phyloP scores from a whole-genome alignment of 2,113 vertebrate species.

The Corythoichthys haematopterus region DNA sequence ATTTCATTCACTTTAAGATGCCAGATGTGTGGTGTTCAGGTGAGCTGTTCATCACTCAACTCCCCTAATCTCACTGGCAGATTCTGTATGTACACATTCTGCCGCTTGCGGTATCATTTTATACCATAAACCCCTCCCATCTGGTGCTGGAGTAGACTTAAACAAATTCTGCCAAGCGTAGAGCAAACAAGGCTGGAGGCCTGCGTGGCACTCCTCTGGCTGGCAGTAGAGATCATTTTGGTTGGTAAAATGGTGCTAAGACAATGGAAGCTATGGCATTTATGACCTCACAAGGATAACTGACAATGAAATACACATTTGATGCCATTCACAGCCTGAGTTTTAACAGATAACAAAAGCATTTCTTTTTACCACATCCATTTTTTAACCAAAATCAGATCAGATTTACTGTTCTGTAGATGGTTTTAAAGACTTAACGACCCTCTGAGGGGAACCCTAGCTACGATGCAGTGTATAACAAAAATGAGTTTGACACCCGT shows the following conservation, averaged over 20 bases:
- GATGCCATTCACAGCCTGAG: background rate
- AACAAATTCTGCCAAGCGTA: slow-evolving; percentile 45
- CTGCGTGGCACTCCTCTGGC: slow-evolving; percentile 25
- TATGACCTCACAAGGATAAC: background rate
- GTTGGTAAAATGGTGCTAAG: background rate
- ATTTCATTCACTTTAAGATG: background rate
- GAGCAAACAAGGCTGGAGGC: slow-evolving; percentile 49
- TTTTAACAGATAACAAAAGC: background rate
- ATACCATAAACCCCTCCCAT: slow-evolving; percentile 51
- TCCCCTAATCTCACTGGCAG: slow-evolving; percentile 28
- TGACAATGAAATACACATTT: background rate
- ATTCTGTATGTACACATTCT: slow-evolving; percentile 54
- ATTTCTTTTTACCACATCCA: background rate
- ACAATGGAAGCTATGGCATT: background rate
- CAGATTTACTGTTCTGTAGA: background rate
- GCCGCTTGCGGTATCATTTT: slow-evolving; percentile 38
- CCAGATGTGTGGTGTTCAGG: slow-evolving; percentile 47
- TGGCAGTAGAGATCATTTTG: slow-evolving; percentile 36
- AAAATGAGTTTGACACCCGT: background rate
- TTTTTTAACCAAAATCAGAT: background rate
- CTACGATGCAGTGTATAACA: background rate
- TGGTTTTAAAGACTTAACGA: background rate
- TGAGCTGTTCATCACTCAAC: slow-evolving; percentile 46
- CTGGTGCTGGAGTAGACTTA: slow-evolving; percentile 46
- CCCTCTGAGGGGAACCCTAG: background rate